These are phyloP conservation scores for Telenomus remus DNA, from an alignment of 1,140 invertebrate genomes.

Conservation along the genomic window DNA sequence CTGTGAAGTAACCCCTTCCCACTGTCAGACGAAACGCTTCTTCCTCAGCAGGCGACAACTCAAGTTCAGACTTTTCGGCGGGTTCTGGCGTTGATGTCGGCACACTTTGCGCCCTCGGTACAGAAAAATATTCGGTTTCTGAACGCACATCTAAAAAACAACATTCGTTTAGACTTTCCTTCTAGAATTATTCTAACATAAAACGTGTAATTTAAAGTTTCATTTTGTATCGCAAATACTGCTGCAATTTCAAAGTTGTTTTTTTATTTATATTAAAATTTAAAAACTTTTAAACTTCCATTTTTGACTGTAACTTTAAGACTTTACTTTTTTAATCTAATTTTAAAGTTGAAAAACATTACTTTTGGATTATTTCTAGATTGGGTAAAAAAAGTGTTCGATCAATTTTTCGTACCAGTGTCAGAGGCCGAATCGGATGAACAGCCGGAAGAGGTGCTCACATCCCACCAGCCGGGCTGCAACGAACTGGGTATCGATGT, in stretches of 20 bases:
- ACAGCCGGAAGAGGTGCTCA: conserved; percentile 60
- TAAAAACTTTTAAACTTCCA: too few species aligned
- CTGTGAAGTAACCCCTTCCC: conserved; percentile 64
- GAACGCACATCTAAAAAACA: background rate
- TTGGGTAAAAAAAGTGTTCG: too few species aligned
- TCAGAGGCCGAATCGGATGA: conserved; percentile 56
- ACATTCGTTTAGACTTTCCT: too few species aligned
- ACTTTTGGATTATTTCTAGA: too few species aligned
- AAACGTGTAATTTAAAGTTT: too few species aligned
- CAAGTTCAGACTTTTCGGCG: conserved; percentile 29
- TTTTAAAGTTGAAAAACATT: too few species aligned
- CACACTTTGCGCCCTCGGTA: conserved; percentile 26
- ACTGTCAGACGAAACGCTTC: conserved; percentile 66
- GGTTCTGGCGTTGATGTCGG: conserved; percentile 1
- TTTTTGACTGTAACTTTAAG: too few species aligned
- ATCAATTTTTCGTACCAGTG: too few species aligned
- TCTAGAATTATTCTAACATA: too few species aligned
- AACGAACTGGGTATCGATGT: conserved; percentile 57
- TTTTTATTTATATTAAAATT: background rate
- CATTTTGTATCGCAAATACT: too few species aligned
- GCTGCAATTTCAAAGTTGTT: too few species aligned
- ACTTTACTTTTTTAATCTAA: too few species aligned
- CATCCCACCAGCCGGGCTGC: conserved; percentile 56
- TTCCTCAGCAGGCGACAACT: conserved; percentile 64
- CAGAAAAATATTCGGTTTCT: background rate